A percentile compares a stretch with the other conserved stretches of the same genome.
These are phyloP conservation scores for Stenopsyche tienmushanensis DNA, from an alignment of 1,140 invertebrate genomes.

Conservation along the genomic window DNA sequence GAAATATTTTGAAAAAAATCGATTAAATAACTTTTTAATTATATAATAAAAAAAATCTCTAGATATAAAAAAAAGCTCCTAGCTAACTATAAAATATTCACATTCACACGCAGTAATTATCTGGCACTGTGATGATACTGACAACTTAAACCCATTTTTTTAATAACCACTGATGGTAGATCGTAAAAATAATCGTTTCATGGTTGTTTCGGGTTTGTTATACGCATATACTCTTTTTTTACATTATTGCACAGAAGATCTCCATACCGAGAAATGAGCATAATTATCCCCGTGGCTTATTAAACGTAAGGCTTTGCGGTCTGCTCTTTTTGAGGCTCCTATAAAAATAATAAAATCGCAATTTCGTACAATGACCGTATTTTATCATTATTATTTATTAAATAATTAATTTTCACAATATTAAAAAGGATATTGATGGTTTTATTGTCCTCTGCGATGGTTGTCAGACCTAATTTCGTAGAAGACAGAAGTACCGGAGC, in stretches of 20 bases:
- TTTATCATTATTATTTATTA: no score
- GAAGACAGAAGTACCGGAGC: background rate
- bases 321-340: no score
- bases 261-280: background rate
- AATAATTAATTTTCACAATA: no score
- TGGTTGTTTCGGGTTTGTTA: slow-evolving; percentile 7
- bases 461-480: background rate
- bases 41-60: no score
- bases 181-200: slow-evolving; percentile 30
- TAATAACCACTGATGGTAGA: slow-evolving; percentile 5
- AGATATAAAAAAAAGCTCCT: no score
- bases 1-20: no score
- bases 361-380: background rate
- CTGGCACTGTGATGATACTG: background rate
- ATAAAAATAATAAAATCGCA: background rate
- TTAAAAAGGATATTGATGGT: no score
- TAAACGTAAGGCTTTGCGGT: no score
- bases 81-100: no score
- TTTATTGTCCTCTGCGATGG: no score
- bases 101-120: background rate
- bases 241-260: background rate
- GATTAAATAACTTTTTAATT: no score
- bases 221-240: background rate
- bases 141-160: slow-evolving; percentile 3
- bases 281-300: no score